phyloP scores from a whole-genome alignment of 2,888 invertebrate species.

The Bombylius major region DNA sequence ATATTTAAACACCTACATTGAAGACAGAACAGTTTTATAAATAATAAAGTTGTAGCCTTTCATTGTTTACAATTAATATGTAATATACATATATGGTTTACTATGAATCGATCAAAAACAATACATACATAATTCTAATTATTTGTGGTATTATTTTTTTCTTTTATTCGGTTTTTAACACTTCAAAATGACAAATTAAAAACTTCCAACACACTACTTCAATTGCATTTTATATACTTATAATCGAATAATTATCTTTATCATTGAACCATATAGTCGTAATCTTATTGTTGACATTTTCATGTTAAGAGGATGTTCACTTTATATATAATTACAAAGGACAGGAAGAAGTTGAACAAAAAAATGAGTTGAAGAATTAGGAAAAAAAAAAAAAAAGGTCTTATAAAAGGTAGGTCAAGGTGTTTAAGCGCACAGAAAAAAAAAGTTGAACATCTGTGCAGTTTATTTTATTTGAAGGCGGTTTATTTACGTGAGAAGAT shows the following conservation, averaged over 20 bases:
- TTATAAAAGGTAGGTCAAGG: neutral
- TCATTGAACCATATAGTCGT: neutral
- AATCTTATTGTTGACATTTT: neutral
- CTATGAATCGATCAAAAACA: too few species aligned
- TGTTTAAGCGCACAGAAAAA: neutral
- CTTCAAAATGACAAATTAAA: too few species aligned
- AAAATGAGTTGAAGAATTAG: neutral
- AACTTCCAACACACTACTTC: too few species aligned
- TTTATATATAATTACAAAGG: neutral
- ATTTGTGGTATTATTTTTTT: too few species aligned
- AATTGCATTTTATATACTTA: neutral
- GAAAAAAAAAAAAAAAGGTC: neutral
- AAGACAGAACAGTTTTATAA: too few species aligned
- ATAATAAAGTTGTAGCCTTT: too few species aligned
- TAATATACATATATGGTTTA: too few species aligned
- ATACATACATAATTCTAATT: too few species aligned
- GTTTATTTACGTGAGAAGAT: neutral
- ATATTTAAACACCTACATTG: too few species aligned
- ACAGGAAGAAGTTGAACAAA: neutral
- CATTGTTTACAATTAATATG: too few species aligned
- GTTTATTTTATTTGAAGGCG: neutral
- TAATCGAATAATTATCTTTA: neutral
- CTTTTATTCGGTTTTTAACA: too few species aligned
- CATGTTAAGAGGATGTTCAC: neutral
- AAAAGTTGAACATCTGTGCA: neutral